phyloP scores from a whole-genome alignment of 2,888 invertebrate species.

The Latrodectus hesperus region DNA sequence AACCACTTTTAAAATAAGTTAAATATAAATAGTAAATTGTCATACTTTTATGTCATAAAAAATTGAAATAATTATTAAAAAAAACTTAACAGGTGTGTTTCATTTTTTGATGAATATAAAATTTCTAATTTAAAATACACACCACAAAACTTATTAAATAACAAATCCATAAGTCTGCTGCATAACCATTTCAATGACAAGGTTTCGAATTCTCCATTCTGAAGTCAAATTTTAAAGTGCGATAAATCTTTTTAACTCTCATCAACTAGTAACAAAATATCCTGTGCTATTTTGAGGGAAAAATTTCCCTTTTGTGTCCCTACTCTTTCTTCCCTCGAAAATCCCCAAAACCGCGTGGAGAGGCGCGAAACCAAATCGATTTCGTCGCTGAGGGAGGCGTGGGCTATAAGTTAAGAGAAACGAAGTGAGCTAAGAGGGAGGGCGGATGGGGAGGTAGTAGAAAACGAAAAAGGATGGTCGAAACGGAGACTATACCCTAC shows the following conservation, averaged over 20 bases:
- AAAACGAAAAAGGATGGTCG: not conserved
- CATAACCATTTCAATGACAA: too few relatives aligned
- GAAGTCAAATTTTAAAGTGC: not conserved
- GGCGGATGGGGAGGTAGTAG: not conserved
- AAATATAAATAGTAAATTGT: too few relatives aligned
- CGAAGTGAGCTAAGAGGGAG: not conserved
- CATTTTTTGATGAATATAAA: too few relatives aligned
- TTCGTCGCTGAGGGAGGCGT: conserved; percentile 2
- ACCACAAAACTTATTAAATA: too few relatives aligned
- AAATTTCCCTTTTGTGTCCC: conserved; percentile 19
- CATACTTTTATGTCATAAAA: too few relatives aligned
- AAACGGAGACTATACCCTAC: not conserved
- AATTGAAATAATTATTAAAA: too few relatives aligned
- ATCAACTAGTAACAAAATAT: not conserved
- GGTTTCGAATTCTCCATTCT: too few relatives aligned
- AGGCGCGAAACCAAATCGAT: conserved; percentile 23
- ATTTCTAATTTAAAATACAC: too few relatives aligned
- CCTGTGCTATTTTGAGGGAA: not conserved
- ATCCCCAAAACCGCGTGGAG: conserved; percentile 6
- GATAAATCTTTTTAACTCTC: not conserved
- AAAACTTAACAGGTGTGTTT: too few relatives aligned
- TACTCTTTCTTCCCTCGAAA: not conserved
- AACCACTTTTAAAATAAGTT: too few relatives aligned
- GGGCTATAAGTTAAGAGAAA: conserved; percentile 17
- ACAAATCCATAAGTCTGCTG: too few relatives aligned